These are phyloP conservation scores for Orchesellides sinensis DNA, from an alignment of 2,888 invertebrate species.

Conservation along the genomic window DNA sequence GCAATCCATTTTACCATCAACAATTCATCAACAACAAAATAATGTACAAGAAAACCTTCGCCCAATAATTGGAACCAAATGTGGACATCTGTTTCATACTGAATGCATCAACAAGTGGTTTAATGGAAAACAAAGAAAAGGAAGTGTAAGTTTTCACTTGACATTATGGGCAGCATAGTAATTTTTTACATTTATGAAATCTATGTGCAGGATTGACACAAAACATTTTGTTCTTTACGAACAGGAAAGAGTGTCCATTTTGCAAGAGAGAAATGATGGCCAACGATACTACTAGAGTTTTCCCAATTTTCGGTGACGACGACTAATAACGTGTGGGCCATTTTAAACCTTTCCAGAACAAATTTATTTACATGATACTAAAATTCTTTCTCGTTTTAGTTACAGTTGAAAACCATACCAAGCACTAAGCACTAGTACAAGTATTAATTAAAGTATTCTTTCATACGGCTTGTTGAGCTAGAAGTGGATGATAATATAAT, in stretches of 20 bases:
- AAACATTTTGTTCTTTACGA: neutral
- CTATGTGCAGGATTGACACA: too few species aligned
- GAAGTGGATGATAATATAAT: too few species aligned
- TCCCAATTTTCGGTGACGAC: slow-evolving; percentile 1
- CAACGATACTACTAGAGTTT: slow-evolving; percentile 11
- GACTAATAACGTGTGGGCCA: too few species aligned
- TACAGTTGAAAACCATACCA: too few species aligned
- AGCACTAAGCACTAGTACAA: too few species aligned
- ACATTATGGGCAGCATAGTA: neutral
- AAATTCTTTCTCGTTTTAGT: neutral
- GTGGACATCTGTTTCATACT: slow-evolving; percentile 46
- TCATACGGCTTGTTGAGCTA: too few species aligned
- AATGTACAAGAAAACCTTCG: neutral
- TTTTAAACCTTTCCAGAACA: too few species aligned
- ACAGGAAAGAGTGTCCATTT: slow-evolving; percentile 12
- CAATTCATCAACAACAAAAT: neutral
- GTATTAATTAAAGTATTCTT: too few species aligned
- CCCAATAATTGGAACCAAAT: slow-evolving; percentile 28
- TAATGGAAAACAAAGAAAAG: neutral
- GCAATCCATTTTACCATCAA: neutral
- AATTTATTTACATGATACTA: too few species aligned
- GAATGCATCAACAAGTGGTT: slow-evolving; percentile 37
- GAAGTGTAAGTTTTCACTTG: slow-evolving; percentile 12
- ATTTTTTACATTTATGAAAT: neutral
- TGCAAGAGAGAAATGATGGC: slow-evolving; percentile 29